Evolutionary conservation across 2,888 invertebrate species (phyloP), one percentile per base, ranked within the genome.

Genomic region (Digitonthophagus gazella): DNA sequence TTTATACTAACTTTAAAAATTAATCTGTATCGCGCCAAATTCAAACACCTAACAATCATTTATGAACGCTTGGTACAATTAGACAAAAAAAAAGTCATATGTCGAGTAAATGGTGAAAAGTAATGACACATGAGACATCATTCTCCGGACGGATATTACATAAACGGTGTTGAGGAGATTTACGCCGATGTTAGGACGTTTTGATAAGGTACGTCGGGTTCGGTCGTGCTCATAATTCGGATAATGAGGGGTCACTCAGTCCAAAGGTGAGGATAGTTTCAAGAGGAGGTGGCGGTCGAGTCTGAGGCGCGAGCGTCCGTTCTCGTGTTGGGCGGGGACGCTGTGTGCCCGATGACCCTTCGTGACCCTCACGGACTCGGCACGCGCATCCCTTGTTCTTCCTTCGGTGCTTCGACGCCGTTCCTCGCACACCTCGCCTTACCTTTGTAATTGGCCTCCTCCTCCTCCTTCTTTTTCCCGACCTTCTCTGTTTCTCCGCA

Each of bases 291-390:
- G 69, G 58, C 65, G 67, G 63, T 63, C 66, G 66, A 66, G 69
- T 66, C 18, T 57, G 6, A 6, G 28, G 28, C 28, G 28, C 28
- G 28, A 44, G 28, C 15, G 61, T 61, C 19, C 19, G 18, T 18
- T 18, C 18, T 18, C 61, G 61, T n/a, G 65, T 67, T 71, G 74
- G 72, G 70, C 71, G 71, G 65, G 65, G 66, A 71, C 68, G 68
- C 69, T 72, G 72, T 69, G 73, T 75, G 76, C 75, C 74, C 68
- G 68, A 63, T 76, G 76, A 76, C 76, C 76, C 73, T 65, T 57
- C 61, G 67, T 76, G 74, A 76, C 76, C 76, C 76, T 73, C 75
- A 76, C 76, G 76, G 74, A 69, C 70, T 67, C 72, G 76, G 76
- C 76, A 76, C 76, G 76, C 76, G 76, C 73, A 72, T 72, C 73